Conservation (phyloP, 2,113 vertebrate genomes). For the Aspidoscelis tigris region DNA sequence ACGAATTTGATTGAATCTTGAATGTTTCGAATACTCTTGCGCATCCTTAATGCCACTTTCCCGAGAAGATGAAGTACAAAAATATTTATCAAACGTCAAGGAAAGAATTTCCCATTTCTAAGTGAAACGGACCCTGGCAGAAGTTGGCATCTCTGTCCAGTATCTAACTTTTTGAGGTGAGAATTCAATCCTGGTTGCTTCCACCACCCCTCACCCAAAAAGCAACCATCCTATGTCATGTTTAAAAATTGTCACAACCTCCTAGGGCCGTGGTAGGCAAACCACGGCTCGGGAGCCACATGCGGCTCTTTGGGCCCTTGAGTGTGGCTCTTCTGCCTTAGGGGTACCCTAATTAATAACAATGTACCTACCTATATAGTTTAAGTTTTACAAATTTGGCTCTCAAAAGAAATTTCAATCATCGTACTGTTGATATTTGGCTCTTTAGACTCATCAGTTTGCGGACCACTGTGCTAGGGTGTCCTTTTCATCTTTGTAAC, state of each 20-base stretch:
- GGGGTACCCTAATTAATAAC: too few relatives aligned
- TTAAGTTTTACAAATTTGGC: too few relatives aligned
- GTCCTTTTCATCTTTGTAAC: slow-evolving; percentile 48
- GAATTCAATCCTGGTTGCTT: slow-evolving; percentile 38
- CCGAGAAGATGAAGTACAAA: not conserved
- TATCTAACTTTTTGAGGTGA: slow-evolving; percentile 8
- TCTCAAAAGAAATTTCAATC: too few relatives aligned
- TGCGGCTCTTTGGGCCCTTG: too few relatives aligned
- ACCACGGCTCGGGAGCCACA: too few relatives aligned
- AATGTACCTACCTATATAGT: too few relatives aligned
- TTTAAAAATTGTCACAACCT: slow-evolving; percentile 51
- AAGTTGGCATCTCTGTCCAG: not conserved
- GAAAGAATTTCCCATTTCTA: slow-evolving; percentile 16
- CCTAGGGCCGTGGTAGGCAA: too few relatives aligned
- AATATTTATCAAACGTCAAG: not conserved
- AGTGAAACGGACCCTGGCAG: slow-evolving; percentile 19
- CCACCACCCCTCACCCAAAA: slow-evolving; percentile 34
- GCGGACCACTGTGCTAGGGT: not conserved
- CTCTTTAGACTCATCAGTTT: too few relatives aligned
- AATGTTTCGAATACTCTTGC: too few relatives aligned
- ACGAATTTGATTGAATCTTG: too few relatives aligned
- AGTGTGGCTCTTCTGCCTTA: too few relatives aligned
- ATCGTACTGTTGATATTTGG: too few relatives aligned
- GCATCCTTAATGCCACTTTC: not conserved
- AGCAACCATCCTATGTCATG: slow-evolving; percentile 33